Base-by-base conservation (phyloP, 2,113 vertebrate species). In the Lethenteron reissneri region DNA sequence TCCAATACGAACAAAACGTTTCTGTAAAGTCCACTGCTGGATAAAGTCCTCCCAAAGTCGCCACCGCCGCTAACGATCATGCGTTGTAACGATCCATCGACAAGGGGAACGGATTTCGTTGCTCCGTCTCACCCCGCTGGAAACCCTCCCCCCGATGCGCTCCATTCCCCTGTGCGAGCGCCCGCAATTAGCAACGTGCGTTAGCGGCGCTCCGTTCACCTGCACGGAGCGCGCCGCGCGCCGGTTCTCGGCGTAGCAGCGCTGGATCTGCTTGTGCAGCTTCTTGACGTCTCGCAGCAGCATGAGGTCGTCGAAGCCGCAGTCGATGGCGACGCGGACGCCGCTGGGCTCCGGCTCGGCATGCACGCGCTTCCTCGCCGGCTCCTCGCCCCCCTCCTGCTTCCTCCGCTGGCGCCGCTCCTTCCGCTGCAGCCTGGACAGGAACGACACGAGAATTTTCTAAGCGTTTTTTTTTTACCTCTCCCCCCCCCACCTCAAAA, bases 181-280 rank as follows among this genome's bases (percentile, higher is more conserved):
- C 41, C 41, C 41, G 41, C 4, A 41, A 41, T 5, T 41, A 41
- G 41, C 41, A 41, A 41, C 25, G 25, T 41, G 25, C 25, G 25
- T 41, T 41, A 41, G 25, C 25, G 25, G 25, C 25, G 25, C 25
- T 4, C 3, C 41, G 41, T 5, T 41, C 71, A 95, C 94, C 87
- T 94, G 89, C 56, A 90, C 90, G 10, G 91, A 90, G 76, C 84
- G 87, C 8, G 78, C 71, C 0, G 89, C 88, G 60, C 89, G 83
- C 73, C 90, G 82, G 78, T 99, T 99, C 79, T 94, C 90, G 71
- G 94, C 88, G 0, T 99, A 99, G 76, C 91, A 96, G 69, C 94
- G 82, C 78, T 97, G 88, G 79, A 99, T 90, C 80, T 99, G 94
- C 77, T 89, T 97, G 81, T 97, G 90, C 73, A 99, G 90, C 77